Percentiles rank a stretch among this genome's conserved stretches.
Evolutionary conservation across 2,113 vertebrate species (phyloP).

Genomic region (Andinoacara biseriatus): DNA sequence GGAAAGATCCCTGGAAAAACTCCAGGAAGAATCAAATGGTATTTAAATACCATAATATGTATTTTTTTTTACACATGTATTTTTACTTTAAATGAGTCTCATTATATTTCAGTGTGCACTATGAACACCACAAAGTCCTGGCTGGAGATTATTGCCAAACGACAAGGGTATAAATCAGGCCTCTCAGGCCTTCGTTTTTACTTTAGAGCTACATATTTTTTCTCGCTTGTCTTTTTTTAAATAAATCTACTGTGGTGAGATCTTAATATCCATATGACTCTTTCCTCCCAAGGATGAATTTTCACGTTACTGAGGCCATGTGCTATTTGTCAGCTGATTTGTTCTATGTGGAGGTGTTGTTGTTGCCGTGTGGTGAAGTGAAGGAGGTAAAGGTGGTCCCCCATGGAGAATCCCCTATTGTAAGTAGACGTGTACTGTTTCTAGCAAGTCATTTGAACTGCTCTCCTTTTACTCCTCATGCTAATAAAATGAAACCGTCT

Average conservation of each 20-base stretch:
- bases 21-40: conserved; percentile 83
- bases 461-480: neutral
- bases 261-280: neutral
- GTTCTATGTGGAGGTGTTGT: conserved; percentile 87
- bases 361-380: conserved; percentile 80
- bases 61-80: neutral
- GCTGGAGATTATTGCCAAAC: conserved; percentile 82
- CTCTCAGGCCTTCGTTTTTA: neutral
- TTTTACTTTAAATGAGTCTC: neutral
- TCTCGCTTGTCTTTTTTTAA: too few species aligned
- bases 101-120: conserved; percentile 76
- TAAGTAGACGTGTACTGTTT: conserved; percentile 55
- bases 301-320: conserved; percentile 77
- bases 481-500: conserved; percentile 27
- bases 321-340: conserved; percentile 87
- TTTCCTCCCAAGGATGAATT: conserved; percentile 76
- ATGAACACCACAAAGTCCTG: conserved; percentile 74
- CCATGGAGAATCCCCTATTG: conserved; percentile 80
- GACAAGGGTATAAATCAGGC: conserved; percentile 80
- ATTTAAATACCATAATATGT: conserved; percentile 25
- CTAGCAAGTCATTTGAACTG: neutral
- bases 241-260: neutral
- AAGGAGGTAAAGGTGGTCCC: conserved; percentile 83
- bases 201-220: neutral
- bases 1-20: conserved; percentile 78